phyloP scores from a whole-genome alignment of 2,797 vertebrate genomes.

The Hippocampus kuda region DNA sequence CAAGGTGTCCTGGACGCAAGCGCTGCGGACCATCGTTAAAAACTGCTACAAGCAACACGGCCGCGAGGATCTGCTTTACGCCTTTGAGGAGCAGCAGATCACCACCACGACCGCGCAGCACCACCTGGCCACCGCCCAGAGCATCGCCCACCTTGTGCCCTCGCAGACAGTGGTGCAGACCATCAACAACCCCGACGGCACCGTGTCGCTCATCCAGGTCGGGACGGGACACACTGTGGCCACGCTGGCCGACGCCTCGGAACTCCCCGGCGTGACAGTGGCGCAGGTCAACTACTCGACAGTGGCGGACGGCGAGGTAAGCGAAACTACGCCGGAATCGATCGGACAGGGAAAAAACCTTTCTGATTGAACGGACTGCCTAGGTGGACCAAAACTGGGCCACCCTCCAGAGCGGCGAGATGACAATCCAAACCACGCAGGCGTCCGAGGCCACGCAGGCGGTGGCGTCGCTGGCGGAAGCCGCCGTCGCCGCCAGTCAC shows the following conservation, averaged over 20 bases:
- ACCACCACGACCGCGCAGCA: slow-evolving; percentile 65
- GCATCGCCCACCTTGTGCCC: slow-evolving; percentile 90
- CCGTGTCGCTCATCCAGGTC: slow-evolving; percentile 97
- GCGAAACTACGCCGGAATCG: background rate
- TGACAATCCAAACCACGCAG: slow-evolving; percentile 97
- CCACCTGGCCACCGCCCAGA: slow-evolving; percentile 73
- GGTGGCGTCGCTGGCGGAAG: slow-evolving; percentile 89
- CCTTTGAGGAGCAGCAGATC: slow-evolving; percentile 90
- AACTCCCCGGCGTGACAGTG: slow-evolving; percentile 90
- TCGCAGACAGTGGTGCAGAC: slow-evolving; percentile 98
- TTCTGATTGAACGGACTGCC: background rate
- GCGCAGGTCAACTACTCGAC: slow-evolving; percentile 96
- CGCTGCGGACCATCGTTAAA: slow-evolving; percentile 91
- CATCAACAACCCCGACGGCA: slow-evolving; percentile 95
- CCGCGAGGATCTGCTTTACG: slow-evolving; percentile 90
- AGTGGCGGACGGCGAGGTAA: slow-evolving; percentile 86
- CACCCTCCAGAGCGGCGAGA: slow-evolving; percentile 88
- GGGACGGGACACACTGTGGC: slow-evolving; percentile 95
- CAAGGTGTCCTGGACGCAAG: slow-evolving; percentile 95
- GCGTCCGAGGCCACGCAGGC: slow-evolving; percentile 95
- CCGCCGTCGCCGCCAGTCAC: slow-evolving; percentile 88
- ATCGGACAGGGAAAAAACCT: too few relatives aligned
- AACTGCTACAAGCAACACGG: slow-evolving; percentile 99
- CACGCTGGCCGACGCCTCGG: slow-evolving; percentile 89
- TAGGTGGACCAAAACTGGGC: slow-evolving; percentile 94